Percentiles rank a stretch among this genome's conserved stretches.
These are phyloP conservation scores for Coilia nasus DNA, from an alignment of 2,797 vertebrate genomes.

Conservation along the genomic window DNA sequence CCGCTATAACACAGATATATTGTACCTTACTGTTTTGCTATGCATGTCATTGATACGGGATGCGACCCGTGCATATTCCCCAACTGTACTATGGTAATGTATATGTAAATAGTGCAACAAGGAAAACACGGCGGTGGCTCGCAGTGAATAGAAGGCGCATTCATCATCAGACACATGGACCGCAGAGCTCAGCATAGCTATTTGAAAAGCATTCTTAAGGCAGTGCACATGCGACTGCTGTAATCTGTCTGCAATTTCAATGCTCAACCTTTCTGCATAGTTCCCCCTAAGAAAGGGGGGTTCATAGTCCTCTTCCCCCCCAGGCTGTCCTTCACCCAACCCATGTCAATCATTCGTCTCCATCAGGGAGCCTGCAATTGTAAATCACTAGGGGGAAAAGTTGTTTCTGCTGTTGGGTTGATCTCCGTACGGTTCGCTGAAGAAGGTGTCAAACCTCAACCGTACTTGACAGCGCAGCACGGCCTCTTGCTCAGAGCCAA, in stretches of 20 bases:
- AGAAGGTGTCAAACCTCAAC: not conserved
- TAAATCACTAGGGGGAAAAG: not conserved
- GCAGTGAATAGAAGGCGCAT: not conserved
- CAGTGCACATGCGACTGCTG: not conserved
- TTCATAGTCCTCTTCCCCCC: not conserved
- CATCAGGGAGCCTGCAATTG: not conserved
- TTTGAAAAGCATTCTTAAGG: not conserved
- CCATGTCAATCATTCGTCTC: not conserved
- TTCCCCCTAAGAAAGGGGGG: not conserved
- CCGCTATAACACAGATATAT: not conserved
- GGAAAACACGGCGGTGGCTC: not conserved
- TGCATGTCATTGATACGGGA: slow-evolving; percentile 17
- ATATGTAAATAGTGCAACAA: not conserved
- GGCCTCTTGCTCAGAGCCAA: not conserved
- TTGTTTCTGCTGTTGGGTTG: slow-evolving; percentile 10
- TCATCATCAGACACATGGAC: not conserved
- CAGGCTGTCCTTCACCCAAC: not conserved
- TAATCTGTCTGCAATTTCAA: slow-evolving; percentile 2
- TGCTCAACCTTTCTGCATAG: not conserved
- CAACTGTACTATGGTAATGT: not conserved
- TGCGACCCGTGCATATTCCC: not conserved
- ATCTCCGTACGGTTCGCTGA: not conserved
- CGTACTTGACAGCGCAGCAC: not conserved
- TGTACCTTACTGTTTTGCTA: slow-evolving; percentile 12
- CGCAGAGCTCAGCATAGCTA: too few species aligned